Percentiles rank a stretch among this genome's conserved stretches.
These are phyloP conservation scores for Emydura subglobosa DNA, from an alignment of 2,113 vertebrate genomes.

Conservation along the genomic window DNA sequence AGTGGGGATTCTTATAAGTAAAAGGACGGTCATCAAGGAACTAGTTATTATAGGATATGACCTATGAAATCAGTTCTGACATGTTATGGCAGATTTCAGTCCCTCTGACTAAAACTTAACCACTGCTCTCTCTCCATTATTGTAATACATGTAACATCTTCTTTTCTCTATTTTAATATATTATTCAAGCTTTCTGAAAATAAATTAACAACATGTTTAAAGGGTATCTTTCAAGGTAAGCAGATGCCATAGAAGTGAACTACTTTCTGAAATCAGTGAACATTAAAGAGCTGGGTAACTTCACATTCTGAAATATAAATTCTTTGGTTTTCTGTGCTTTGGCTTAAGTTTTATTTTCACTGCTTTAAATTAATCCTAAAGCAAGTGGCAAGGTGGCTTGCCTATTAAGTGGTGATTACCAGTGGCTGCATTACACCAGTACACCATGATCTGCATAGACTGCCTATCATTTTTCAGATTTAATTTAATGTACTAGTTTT, in stretches of 20 bases:
- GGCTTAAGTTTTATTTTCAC: not conserved
- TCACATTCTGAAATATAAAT: not conserved
- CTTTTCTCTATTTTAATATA: not conserved
- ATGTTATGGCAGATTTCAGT: not conserved
- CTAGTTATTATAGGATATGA: not conserved
- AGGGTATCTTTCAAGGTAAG: not conserved
- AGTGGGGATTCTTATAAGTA: not conserved
- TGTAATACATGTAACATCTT: not conserved
- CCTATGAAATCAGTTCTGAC: not conserved
- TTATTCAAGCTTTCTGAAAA: not conserved
- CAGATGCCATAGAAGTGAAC: not conserved
- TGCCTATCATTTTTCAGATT: no score
- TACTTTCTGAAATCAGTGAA: not conserved
- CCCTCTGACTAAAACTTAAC: not conserved
- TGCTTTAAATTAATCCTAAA: no score
- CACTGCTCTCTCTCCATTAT: not conserved
- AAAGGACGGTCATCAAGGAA: not conserved
- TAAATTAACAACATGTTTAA: not conserved
- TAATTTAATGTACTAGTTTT: no score
- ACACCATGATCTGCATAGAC: no score
- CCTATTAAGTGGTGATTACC: no score
- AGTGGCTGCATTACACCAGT: no score
- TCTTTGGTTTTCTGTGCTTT: not conserved
- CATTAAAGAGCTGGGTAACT: not conserved
- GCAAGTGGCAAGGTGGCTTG: no score